A percentile compares a stretch with the other conserved stretches of the same genome.
Conservation (phyloP, 2,113 vertebrate genomes). For the Lepisosteus osseus region DNA sequence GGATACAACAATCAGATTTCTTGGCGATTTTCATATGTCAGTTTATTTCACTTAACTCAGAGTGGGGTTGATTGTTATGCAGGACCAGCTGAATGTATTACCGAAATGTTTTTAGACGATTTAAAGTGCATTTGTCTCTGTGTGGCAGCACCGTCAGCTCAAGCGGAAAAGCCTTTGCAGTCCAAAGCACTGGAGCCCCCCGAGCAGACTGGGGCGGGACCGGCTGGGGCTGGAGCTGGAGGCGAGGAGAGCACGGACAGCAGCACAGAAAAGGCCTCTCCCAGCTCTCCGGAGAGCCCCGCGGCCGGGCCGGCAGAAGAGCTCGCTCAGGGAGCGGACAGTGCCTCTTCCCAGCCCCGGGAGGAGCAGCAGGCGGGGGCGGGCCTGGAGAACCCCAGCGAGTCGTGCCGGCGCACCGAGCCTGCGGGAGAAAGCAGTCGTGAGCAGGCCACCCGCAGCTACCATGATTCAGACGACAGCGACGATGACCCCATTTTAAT, state of each 20-base stretch:
- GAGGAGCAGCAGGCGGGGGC: constrained; percentile 32
- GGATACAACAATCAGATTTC: too few relatives aligned
- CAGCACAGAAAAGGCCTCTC: constrained; percentile 42
- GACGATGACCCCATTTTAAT: constrained; percentile 93
- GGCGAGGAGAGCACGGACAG: constrained; percentile 26
- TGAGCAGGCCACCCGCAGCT: constrained; percentile 60
- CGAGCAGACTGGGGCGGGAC: constrained; percentile 13
- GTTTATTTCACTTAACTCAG: too few relatives aligned
- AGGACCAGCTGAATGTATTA: too few relatives aligned
- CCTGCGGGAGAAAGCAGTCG: constrained; percentile 36
- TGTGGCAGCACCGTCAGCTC: too few relatives aligned
- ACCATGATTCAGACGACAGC: constrained; percentile 91
- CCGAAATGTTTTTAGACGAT: too few relatives aligned
- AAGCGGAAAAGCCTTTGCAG: not conserved
- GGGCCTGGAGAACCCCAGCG: constrained; percentile 37
- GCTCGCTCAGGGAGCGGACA: constrained; percentile 21
- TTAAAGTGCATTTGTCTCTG: too few relatives aligned
- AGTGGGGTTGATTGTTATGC: too few relatives aligned
- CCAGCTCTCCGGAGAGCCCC: constrained; percentile 23
- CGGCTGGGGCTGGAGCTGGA: constrained; percentile 5
- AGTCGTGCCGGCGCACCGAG: constrained; percentile 45
- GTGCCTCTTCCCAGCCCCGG: constrained; percentile 9
- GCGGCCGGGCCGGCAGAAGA: not conserved
- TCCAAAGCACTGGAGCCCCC: not conserved
- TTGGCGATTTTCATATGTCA: too few relatives aligned